Conservation (phyloP, 1,140 invertebrate genomes). For the Drosophila novamexicana region DNA sequence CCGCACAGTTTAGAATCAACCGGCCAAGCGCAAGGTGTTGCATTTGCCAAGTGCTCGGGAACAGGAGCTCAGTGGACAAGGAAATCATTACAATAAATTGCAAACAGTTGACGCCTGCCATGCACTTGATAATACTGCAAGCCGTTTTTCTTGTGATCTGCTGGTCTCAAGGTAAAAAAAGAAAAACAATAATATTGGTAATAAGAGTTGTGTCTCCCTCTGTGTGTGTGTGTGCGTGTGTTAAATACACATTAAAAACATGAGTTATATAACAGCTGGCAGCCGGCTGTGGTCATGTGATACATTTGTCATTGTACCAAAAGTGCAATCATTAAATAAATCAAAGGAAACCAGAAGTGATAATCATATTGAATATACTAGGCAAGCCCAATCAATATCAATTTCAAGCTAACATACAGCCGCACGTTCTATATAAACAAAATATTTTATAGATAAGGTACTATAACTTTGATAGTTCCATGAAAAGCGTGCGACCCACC, state of each 20-base stretch:
- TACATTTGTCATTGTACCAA: slow-evolving; percentile 22
- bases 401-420: slow-evolving; percentile 31
- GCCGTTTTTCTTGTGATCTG: slow-evolving; percentile 56
- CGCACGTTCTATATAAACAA: slow-evolving; percentile 1
- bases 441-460: slow-evolving; percentile 6
- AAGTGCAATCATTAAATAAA: slow-evolving; percentile 41
- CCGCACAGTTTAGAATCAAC: slow-evolving; percentile 73
- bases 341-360: slow-evolving; percentile 36
- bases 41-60: slow-evolving; percentile 36
- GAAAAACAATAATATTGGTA: background rate
- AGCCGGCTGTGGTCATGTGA: slow-evolving; percentile 32
- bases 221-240: no score
- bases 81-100: slow-evolving; percentile 9
- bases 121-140: slow-evolving; percentile 51
- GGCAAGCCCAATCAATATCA: slow-evolving; percentile 42
- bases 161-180: slow-evolving; percentile 61
- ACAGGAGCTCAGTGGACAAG: slow-evolving; percentile 19
- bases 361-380: slow-evolving; percentile 23
- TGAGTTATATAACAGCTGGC: slow-evolving; percentile 15
- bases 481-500: slow-evolving; percentile 29
- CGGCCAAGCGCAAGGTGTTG: slow-evolving; percentile 68
- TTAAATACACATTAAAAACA: background rate
- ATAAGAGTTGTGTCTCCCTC: no score
- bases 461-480: slow-evolving; percentile 24
- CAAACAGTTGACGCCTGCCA: slow-evolving; percentile 12